Base-by-base conservation (phyloP, 2,113 vertebrate genomes). In the Myiozetetes cayanensis region DNA sequence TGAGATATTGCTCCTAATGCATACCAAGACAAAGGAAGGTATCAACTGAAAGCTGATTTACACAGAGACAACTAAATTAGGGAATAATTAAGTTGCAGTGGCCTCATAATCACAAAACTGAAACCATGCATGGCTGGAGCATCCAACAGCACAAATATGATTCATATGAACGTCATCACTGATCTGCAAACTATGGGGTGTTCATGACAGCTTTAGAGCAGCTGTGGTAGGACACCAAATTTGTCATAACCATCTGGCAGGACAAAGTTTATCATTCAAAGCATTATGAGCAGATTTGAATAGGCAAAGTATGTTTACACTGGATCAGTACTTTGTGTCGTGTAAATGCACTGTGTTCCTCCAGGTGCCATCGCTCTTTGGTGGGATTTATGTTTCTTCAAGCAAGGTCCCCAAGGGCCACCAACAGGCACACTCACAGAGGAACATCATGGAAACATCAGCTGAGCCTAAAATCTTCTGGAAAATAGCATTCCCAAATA, bases 271-370 rank as follows among this genome's bases (percentile, higher is more conserved):
- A 56, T 43, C 5, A 18, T 77, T 58, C 55, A 33, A 81, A 39
- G 33, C 4, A 2, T 67, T 91, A 74, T 24, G 52, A 74, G 33
- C 8, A 85, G 43, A 58, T 84, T 46, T 81, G 33, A 84, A 62
- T 11, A 4, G 2, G 14, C 17, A 27, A 89, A 62, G 16, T 47
- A 15, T 55, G 33, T 28, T 93, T 28, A 31, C 16, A 46, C 7
- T 0, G 1, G 44, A n/a, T 49, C 4, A 1, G 9, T 11, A 13
- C 27, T 59, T 74, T 33, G 20, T 8, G 1, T 39, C 0, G 0
- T 59, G n/a, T 62, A 47, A 39, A 74, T 0, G 3, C 0, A 0
- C 12, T 3, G 28, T 49, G 47, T 33, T 33, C n/a, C 24, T 59
- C 55, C 37, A 30, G 50, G n/a, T 58, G 39, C 53, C 0, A 0